A percentile compares a stretch with the other conserved stretches of the same genome.
Conservation (phyloP, 2,888 invertebrate genomes). For the Bombylius major region DNA sequence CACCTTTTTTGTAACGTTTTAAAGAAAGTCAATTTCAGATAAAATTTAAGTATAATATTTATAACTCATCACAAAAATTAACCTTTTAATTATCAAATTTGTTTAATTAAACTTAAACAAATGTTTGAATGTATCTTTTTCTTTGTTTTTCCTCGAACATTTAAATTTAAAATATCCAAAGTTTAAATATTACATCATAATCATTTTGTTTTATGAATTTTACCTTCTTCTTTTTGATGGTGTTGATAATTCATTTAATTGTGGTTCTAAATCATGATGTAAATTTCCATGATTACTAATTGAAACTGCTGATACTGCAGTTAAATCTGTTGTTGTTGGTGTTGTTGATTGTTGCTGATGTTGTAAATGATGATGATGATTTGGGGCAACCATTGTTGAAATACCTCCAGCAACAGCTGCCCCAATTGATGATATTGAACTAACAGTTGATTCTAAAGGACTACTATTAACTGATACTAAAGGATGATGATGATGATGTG, state of each 20-base stretch:
- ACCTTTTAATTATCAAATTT: too few relatives aligned
- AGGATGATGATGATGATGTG: constrained; percentile 7
- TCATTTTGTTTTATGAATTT: too few relatives aligned
- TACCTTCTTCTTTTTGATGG: too few relatives aligned
- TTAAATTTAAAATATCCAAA: too few relatives aligned
- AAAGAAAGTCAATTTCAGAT: too few relatives aligned
- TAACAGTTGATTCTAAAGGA: constrained; percentile 13
- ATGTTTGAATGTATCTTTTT: too few relatives aligned
- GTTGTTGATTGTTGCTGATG: constrained; percentile 9
- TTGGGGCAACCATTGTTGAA: constrained; percentile 16
- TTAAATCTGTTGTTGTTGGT: constrained; percentile 10
- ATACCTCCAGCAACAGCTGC: constrained; percentile 17
- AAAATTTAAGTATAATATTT: too few relatives aligned
- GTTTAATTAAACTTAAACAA: too few relatives aligned
- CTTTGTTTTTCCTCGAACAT: too few relatives aligned
- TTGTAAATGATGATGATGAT: constrained; percentile 13
- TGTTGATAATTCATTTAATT: constrained; percentile 16
- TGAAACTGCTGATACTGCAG: constrained; percentile 8
- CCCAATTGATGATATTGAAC: constrained; percentile 16
- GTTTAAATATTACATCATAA: too few relatives aligned
- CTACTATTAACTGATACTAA: neutral
- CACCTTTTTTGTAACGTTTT: too few relatives aligned
- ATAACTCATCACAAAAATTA: too few relatives aligned
- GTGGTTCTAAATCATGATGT: constrained; percentile 15
- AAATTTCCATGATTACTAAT: constrained; percentile 13